phyloP scores from a whole-genome alignment of 2,113 vertebrate genomes.

The Deroptyus accipitrinus region DNA sequence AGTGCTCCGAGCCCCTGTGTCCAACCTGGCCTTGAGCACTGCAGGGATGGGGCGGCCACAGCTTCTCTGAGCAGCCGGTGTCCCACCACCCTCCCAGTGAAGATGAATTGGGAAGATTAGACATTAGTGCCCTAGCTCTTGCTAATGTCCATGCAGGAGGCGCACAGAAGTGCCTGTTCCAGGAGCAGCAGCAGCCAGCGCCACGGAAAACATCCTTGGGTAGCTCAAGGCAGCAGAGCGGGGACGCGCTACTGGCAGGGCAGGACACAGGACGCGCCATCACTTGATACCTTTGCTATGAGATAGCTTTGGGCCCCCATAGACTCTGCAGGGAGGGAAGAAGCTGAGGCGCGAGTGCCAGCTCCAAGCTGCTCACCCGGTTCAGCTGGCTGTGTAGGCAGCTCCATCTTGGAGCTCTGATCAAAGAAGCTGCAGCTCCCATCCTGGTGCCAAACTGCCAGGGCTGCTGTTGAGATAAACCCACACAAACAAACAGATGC shows the following conservation, averaged over 20 bases:
- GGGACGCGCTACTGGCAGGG: neutral
- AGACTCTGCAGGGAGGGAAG: neutral
- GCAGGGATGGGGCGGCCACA: neutral
- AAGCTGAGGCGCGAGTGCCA: neutral
- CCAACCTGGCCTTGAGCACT: neutral
- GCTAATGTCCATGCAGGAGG: neutral
- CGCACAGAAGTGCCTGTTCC: neutral
- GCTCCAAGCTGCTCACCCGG: neutral
- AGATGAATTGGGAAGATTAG: neutral
- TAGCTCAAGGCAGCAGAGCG: neutral
- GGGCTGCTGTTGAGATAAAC: conserved; percentile 35
- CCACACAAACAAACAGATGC: conserved; percentile 46
- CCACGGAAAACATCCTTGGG: neutral
- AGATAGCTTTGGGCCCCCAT: neutral
- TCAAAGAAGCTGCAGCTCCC: neutral
- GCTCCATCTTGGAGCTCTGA: neutral
- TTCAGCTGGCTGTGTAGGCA: conserved; percentile 16
- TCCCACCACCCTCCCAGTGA: neutral
- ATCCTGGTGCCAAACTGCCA: neutral
- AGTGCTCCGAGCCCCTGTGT: neutral
- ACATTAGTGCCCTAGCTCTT: neutral
- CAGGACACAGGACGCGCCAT: neutral
- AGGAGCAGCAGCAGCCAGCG: neutral
- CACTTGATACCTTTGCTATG: accelerated
- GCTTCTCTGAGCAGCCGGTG: neutral